Evolutionary conservation across 37 sponge, comb jelly and placozoan genomes (phyloP), one percentile per base, ranked within the genome.

Genomic region (Crambe crambe): DNA sequence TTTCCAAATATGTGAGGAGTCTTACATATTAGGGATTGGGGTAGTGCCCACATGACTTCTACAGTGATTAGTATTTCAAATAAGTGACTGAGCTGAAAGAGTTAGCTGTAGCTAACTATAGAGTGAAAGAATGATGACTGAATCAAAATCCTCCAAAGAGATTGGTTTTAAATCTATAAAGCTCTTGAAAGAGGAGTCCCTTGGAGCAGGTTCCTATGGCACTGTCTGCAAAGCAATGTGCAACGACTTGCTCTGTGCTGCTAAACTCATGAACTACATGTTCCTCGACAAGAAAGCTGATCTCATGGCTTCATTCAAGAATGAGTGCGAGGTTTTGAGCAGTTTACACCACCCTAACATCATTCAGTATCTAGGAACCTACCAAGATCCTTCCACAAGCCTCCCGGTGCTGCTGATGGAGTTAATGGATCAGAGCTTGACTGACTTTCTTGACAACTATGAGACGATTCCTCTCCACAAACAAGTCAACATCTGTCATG

Each of bases 371-470:
- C 42, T 76, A 41, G 63, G 63, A 37, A 38, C 34, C 2, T 61
- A 15, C 21, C 41, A 37, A 18, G 77, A 76, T 61, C 63, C 62
- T 32, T 34, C 23, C 40, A 76, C 61, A 37, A 12, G 27, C 35
- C n/a, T 20, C 2, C 63, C 77, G 3, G 34, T 76, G 32, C 77
- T 76, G 18, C 63, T 76, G 34, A 76, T 76, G 77, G 77, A 76
- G 63, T 63, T 76, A 63, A 76, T 76, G 77, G 77, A 76, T 32
- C 26, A 61, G 5, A 76, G 26, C 42, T 42, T 76, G 43, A 61
- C 77, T 23, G 25, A 60, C 37, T 76, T 76, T 27, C 38, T 76
- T 26, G 63, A 76, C 27, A 61, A 3, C 35, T 17, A 1, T 15
- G 37, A 6, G 25, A 26, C 77, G 1, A 1, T 76, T 4, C 63